phyloP scores from a whole-genome alignment of 2,113 vertebrate species.

The Pteruthius melanotis region DNA sequence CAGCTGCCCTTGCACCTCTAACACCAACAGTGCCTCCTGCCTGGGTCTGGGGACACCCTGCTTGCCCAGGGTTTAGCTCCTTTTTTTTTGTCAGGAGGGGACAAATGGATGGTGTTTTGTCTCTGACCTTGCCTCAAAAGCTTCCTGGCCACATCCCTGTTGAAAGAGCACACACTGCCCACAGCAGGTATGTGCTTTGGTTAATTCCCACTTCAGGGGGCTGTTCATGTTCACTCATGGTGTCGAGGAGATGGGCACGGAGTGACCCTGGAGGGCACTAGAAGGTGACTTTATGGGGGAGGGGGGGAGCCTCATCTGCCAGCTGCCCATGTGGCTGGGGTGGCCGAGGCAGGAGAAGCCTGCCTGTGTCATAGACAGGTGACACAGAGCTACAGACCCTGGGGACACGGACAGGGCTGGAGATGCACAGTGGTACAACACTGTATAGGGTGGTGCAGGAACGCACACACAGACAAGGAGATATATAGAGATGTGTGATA shows the following conservation, averaged over 20 bases:
- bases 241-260: background rate
- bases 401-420: conserved; percentile 28
- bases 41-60: background rate
- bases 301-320: background rate
- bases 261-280: background rate
- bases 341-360: background rate
- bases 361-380: background rate
- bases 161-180: background rate
- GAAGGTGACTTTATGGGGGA: background rate
- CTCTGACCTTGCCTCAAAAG: background rate
- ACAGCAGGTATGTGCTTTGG: background rate
- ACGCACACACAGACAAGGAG: conserved; percentile 31
- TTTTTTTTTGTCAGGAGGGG: background rate
- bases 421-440: conserved; percentile 36
- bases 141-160: background rate
- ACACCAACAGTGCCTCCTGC: background rate
- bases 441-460: conserved; percentile 8
- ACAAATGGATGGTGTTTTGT: background rate
- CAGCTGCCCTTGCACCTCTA: background rate
- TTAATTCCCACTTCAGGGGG: background rate
- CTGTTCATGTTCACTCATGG: fast-evolving
- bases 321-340: fast-evolving
- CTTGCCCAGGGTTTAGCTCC: background rate
- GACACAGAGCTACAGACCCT: background rate
- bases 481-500: background rate